phyloP scores from a whole-genome alignment of 2,888 invertebrate species.

The Drosophila kokeensis region DNA sequence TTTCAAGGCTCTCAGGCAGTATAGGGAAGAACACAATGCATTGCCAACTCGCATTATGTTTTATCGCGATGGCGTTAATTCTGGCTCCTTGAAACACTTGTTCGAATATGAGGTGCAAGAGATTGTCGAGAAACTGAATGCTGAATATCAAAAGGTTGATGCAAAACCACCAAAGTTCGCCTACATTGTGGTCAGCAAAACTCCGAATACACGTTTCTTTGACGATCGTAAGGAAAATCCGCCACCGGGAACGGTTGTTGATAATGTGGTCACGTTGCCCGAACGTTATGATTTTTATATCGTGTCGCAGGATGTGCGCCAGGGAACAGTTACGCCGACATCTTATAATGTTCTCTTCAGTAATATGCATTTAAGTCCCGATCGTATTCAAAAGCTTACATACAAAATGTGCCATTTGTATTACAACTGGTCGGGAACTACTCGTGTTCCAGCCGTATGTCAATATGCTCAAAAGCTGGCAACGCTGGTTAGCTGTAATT shows the following conservation, averaged over 20 bases:
- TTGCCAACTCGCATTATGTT: constrained; percentile 91
- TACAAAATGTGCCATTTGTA: constrained; percentile 96
- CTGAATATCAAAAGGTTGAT: constrained; percentile 86
- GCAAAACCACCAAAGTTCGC: constrained; percentile 86
- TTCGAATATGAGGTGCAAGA: constrained; percentile 90
- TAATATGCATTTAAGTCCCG: constrained; percentile 88
- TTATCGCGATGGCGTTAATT: constrained; percentile 97
- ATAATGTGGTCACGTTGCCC: constrained; percentile 93
- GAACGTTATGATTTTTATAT: constrained; percentile 95
- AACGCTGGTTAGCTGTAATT: constrained; percentile 92
- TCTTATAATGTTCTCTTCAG: constrained; percentile 95
- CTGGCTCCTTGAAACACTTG: constrained; percentile 94
- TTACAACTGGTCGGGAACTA: constrained; percentile 95
- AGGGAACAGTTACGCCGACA: constrained; percentile 96
- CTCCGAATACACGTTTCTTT: constrained; percentile 93
- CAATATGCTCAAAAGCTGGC: constrained; percentile 98
- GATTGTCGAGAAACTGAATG: constrained; percentile 87
- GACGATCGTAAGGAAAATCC: constrained; percentile 87
- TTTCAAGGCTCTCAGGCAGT: constrained; percentile 82
- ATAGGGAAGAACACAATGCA: constrained; percentile 72
- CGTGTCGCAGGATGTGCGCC: constrained; percentile 93
- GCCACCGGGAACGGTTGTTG: constrained; percentile 94
- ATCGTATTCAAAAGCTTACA: constrained; percentile 92
- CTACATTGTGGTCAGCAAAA: constrained; percentile 95
- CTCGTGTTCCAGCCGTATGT: constrained; percentile 96